phyloP scores from a whole-genome alignment of 2,888 invertebrate species.

The Ophioninae sp. region DNA sequence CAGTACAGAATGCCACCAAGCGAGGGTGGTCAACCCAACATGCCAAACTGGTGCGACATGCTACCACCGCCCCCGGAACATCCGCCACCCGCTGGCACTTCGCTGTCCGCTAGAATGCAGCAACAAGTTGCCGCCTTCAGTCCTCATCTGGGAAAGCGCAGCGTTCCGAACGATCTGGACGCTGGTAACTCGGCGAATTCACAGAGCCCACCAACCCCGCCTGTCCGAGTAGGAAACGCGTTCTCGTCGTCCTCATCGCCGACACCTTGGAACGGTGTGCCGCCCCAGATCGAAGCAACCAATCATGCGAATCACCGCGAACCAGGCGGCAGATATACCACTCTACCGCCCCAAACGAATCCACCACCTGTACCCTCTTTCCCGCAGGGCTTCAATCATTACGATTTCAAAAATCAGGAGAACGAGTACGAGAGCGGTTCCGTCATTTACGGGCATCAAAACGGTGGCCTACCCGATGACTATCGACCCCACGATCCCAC shows the following conservation, averaged over 20 bases:
- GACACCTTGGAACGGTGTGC: conserved; percentile 74
- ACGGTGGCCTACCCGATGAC: conserved; percentile 72
- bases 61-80: conserved; percentile 85
- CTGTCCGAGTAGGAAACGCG: conserved; percentile 74
- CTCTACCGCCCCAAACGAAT: conserved; percentile 78
- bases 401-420: conserved; percentile 78
- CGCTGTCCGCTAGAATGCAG: conserved; percentile 70
- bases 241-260: conserved; percentile 76
- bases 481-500: conserved; percentile 71
- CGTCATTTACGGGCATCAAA: conserved; percentile 79
- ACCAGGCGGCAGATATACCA: conserved; percentile 76
- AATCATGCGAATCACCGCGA: conserved; percentile 67
- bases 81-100: conserved; percentile 81
- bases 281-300: conserved; percentile 61
- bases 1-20: conserved; percentile 66
- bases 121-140: conserved; percentile 74
- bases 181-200: conserved; percentile 74
- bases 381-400: conserved; percentile 77
- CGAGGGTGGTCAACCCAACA: conserved; percentile 62
- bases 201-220: conserved; percentile 78
- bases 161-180: conserved; percentile 75
- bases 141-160: conserved; percentile 77
- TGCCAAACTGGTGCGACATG: conserved; percentile 85
- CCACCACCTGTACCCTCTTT: conserved; percentile 77
- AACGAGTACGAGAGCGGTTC: conserved; percentile 80